These are phyloP conservation scores for Hydrocynus forskahlii DNA, from an alignment of 2,797 vertebrate species.

Conservation along the genomic window DNA sequence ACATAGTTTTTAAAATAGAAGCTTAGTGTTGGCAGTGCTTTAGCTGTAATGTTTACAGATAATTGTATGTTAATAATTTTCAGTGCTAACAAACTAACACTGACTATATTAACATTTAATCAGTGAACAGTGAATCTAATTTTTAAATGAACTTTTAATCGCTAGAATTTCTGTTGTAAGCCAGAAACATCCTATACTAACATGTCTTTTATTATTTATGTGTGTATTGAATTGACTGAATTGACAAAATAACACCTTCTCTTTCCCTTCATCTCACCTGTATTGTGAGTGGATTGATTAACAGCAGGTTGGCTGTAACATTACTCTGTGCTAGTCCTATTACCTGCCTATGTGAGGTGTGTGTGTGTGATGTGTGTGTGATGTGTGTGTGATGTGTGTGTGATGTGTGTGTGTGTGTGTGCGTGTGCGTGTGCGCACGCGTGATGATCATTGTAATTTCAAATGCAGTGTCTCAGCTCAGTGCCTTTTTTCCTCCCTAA, in stretches of 20 bases:
- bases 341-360: no score
- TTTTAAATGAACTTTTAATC: not conserved
- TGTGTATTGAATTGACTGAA: not conserved
- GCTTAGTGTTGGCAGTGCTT: slow-evolving; percentile 7
- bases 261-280: slow-evolving; percentile 5
- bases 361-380: slow-evolving; percentile 29
- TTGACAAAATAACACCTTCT: not conserved
- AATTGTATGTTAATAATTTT: slow-evolving; percentile 35
- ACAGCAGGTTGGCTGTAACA: slow-evolving; percentile 41
- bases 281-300: slow-evolving; percentile 14
- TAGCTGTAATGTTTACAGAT: slow-evolving; percentile 42
- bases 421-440: slow-evolving; percentile 9
- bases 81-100: slow-evolving; percentile 52
- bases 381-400: slow-evolving; percentile 26
- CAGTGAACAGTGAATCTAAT: slow-evolving; percentile 20
- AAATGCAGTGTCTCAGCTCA: slow-evolving; percentile 29
- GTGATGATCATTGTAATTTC: slow-evolving; percentile 30
- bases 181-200: not conserved
- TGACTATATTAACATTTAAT: slow-evolving; percentile 42
- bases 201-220: not conserved
- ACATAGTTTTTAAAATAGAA: not conserved
- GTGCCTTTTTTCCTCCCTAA: slow-evolving; percentile 43
- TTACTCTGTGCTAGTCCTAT: slow-evolving; percentile 40
- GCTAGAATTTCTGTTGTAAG: slow-evolving; percentile 15
- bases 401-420: slow-evolving; percentile 28